phyloP scores from a whole-genome alignment of 2,888 invertebrate genomes.

The Rhingia rostrata region DNA sequence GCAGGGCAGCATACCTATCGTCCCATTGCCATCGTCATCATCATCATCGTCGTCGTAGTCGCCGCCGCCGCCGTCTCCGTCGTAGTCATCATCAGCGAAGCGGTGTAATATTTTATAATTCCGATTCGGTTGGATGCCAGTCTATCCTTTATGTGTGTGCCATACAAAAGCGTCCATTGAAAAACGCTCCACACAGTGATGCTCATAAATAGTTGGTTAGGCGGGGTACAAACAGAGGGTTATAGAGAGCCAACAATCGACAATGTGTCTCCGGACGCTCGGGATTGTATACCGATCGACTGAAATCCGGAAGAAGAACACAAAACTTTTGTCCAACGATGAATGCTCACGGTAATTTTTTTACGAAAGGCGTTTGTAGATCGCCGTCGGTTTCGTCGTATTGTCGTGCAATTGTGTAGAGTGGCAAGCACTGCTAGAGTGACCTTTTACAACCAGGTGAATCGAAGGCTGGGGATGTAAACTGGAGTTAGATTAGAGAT shows the following conservation, averaged over 20 bases:
- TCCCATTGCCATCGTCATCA: slow-evolving; percentile 39
- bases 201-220: slow-evolving; percentile 63
- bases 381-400: slow-evolving; percentile 43
- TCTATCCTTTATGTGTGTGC: slow-evolving; percentile 24
- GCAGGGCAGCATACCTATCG: slow-evolving; percentile 31
- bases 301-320: slow-evolving; percentile 68
- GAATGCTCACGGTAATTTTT: slow-evolving; percentile 63
- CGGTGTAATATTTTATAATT: slow-evolving; percentile 71
- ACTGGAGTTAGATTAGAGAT: slow-evolving; percentile 28
- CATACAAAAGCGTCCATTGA: slow-evolving; percentile 40
- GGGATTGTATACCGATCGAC: slow-evolving; percentile 14
- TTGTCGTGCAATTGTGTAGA: slow-evolving; percentile 61
- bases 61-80: slow-evolving; percentile 38
- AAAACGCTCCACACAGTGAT: slow-evolving; percentile 47
- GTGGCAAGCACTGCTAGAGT: slow-evolving; percentile 7
- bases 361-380: slow-evolving; percentile 39
- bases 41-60: slow-evolving; percentile 12
- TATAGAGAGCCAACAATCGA: slow-evolving; percentile 49
- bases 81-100: slow-evolving; percentile 57
- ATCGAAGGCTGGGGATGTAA: slow-evolving; percentile 26
- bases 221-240: slow-evolving; percentile 25
- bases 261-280: slow-evolving; percentile 33
- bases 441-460: slow-evolving; percentile 40
- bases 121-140: slow-evolving; percentile 63
- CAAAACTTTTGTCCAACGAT: slow-evolving; percentile 42